Evolutionary conservation across 92 coral and sea anemone species (phyloP), one percentile per base, ranked within the genome.

Genomic region (Phenganax stokvisi): DNA sequence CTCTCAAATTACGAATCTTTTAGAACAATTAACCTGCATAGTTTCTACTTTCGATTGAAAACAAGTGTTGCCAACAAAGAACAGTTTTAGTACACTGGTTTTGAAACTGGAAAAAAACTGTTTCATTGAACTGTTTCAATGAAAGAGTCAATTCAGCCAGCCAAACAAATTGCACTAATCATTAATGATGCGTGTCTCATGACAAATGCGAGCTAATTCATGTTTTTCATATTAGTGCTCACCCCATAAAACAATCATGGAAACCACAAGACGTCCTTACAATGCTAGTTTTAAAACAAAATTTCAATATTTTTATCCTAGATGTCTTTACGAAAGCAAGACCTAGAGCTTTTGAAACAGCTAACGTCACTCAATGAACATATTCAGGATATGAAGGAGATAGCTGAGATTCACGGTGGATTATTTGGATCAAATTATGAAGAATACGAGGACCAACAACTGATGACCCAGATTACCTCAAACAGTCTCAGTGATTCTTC

Each of bases 251-350:
- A 12, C 47, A 17, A 12, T 37, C 17, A 68, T 30, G 54, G 1
- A 9, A 64, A 64, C 20, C 70, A 64, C 70, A 44, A 44, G 70
- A 64, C 29, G 70, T 28, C 70, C 70, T 64, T 30, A 68, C 53
- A 30, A 30, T 68, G 54, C 17, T 28, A 20, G 17, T 9, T 20
- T 64, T 28, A 17, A 64, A 64, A 64, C 30, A 64, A 64, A 37
- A 10, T 71, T 76, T 1, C 71, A 9, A 12, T 30, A 25, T 62
- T 3, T 16, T 78, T 51, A 12, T 44, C 51, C 8, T 67, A 79
- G 83, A 47, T 63, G 30, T 79, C 83, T 1, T 54, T 79, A 12
- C 72, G 83, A 17, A 47, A 79, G 69, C 83, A 79, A 54, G 83
- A 79, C 31, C 73, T 52, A 15, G 59, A 47, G 53, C 74, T 79